Percentiles rank a stretch among this genome's conserved stretches.
Evolutionary conservation across 2,113 vertebrate species (phyloP).

Genomic region (Oophaga pumilio): DNA sequence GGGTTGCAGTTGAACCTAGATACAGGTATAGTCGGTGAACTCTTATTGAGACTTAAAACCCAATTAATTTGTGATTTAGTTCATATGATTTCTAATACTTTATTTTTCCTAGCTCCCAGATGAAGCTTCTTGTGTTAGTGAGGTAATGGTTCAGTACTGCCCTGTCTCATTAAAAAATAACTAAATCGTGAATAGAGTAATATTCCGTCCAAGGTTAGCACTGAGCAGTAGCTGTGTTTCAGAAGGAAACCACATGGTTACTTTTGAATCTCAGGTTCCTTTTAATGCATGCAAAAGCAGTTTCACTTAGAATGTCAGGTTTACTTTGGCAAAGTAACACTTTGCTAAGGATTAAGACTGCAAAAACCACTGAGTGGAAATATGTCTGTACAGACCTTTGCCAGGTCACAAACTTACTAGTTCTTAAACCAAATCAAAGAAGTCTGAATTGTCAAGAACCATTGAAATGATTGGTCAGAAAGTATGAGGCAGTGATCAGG

Average conservation of each 20-base stretch:
- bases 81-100: background rate
- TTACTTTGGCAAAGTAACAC: slow-evolving; percentile 69
- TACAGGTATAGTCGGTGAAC: too few species aligned
- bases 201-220: slow-evolving; percentile 47
- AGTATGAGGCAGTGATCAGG: background rate
- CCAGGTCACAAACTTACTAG: slow-evolving; percentile 68
- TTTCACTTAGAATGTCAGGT: slow-evolving; percentile 71
- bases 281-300: slow-evolving; percentile 66
- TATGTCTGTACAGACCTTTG: slow-evolving; percentile 66
- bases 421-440: slow-evolving; percentile 49
- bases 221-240: slow-evolving; percentile 64
- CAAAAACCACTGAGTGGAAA: slow-evolving; percentile 67
- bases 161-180: slow-evolving; percentile 15
- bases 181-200: slow-evolving; percentile 20
- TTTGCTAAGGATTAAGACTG: slow-evolving; percentile 68
- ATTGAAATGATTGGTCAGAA: slow-evolving; percentile 10
- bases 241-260: slow-evolving; percentile 66
- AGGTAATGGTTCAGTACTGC: slow-evolving; percentile 17
- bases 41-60: too few species aligned
- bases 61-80: too few species aligned
- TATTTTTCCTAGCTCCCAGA: background rate
- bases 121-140: background rate
- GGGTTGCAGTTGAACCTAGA: too few species aligned
- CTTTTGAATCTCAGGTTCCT: slow-evolving; percentile 67
- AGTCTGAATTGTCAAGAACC: slow-evolving; percentile 39